A percentile compares a stretch with the other conserved stretches of the same genome.
These are phyloP conservation scores for Hippocampus mohnikei DNA, from an alignment of 2,113 vertebrate genomes.

Conservation along the genomic window DNA sequence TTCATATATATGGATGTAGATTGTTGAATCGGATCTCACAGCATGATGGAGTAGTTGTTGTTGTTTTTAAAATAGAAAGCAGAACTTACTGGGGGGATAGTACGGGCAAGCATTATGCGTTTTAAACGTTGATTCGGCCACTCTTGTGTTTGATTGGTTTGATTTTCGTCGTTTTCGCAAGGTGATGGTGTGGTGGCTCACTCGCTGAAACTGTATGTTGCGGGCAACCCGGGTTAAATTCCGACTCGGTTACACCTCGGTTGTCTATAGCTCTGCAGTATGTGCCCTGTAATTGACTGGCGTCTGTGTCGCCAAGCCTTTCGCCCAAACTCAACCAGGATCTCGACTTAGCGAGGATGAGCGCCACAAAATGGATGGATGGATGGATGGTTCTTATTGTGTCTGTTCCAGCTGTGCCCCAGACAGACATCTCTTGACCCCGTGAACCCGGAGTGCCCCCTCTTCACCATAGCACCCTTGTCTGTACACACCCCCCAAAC, in stretches of 20 bases:
- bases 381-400: background rate
- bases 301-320: background rate
- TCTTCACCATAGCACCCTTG: slow-evolving; percentile 43
- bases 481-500: slow-evolving; percentile 40
- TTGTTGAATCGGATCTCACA: too few relatives aligned
- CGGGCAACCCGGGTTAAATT: background rate
- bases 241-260: background rate
- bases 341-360: background rate
- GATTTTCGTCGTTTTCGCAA: background rate
- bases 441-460: slow-evolving; percentile 58
- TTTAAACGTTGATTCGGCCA: too few relatives aligned
- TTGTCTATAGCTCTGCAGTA: background rate
- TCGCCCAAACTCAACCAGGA: background rate
- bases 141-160: background rate
- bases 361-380: background rate
- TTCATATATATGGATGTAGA: too few relatives aligned
- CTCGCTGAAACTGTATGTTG: background rate
- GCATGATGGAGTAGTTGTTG: too few relatives aligned
- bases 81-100: too few relatives aligned
- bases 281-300: background rate
- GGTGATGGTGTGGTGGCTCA: background rate
- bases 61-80: too few relatives aligned
- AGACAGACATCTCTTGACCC: slow-evolving; percentile 67
- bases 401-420: slow-evolving; percentile 45
- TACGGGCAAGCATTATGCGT: too few relatives aligned